Conservation (phyloP, 2,797 vertebrate species). For the Pangasius larnaudii region DNA sequence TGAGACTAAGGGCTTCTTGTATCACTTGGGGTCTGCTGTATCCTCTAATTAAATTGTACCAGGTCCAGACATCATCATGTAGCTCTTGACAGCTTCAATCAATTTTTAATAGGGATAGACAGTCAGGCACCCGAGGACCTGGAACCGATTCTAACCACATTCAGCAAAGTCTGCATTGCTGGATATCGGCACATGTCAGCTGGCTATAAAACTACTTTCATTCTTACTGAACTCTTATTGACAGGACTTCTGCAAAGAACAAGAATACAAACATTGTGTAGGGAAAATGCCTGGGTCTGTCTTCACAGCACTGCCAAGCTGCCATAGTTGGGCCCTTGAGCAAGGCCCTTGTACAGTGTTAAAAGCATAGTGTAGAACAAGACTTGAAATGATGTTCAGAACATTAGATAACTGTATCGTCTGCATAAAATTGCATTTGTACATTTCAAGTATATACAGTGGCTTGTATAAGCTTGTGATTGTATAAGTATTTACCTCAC, state of each 20-base stretch:
- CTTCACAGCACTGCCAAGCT: too few relatives aligned
- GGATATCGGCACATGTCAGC: slow-evolving; percentile 5
- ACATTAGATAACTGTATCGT: neutral
- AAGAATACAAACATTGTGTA: neutral
- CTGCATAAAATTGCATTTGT: neutral
- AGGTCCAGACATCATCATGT: slow-evolving; percentile 16
- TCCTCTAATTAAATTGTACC: slow-evolving; percentile 17
- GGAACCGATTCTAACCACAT: neutral
- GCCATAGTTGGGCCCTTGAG: too few relatives aligned
- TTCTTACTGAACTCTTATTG: neutral
- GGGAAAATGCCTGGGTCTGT: neutral
- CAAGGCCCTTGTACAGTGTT: too few relatives aligned
- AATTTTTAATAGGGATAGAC: neutral
- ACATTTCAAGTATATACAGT: neutral
- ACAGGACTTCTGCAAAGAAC: neutral
- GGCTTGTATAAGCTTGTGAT: neutral
- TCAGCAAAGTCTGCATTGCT: slow-evolving; percentile 2
- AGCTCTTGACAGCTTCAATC: slow-evolving; percentile 17
- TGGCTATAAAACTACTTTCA: neutral
- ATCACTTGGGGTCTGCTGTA: neutral
- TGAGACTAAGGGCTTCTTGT: neutral
- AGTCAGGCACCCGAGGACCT: slow-evolving; percentile 1
- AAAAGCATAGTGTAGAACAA: neutral
- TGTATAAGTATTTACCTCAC: too few relatives aligned
- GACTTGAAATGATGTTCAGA: neutral